phyloP scores from a whole-genome alignment of 2,797 vertebrate genomes.

The Propithecus deckenii region DNA sequence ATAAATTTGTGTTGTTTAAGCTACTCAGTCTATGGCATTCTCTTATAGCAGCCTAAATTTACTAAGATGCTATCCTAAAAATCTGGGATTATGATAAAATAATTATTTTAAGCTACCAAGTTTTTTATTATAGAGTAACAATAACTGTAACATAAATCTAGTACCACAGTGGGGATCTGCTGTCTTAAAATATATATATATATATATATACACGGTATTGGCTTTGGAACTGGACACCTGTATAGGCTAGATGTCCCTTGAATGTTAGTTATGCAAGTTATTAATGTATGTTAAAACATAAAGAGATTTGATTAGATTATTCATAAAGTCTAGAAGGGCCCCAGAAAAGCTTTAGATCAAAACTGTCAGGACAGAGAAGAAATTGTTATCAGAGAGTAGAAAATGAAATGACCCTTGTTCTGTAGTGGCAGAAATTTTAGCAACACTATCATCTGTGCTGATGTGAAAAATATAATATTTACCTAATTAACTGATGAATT shows the following conservation, averaged over 20 bases:
- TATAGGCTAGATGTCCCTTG: neutral
- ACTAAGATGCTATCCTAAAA: neutral
- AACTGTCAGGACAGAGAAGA: neutral
- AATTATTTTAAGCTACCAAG: neutral
- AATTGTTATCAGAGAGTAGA: neutral
- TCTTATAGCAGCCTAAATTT: neutral
- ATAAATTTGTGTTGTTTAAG: neutral
- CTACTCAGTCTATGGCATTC: neutral
- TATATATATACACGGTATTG: neutral
- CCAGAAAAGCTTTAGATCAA: constrained; percentile 11
- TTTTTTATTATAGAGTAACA: neutral
- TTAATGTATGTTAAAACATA: neutral
- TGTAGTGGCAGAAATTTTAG: neutral
- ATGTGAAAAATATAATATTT: constrained; percentile 42
- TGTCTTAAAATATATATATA: neutral
- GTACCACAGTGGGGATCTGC: neutral
- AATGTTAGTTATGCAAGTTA: neutral
- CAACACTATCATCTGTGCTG: neutral
- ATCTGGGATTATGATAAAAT: neutral
- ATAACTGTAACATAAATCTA: neutral
- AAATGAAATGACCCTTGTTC: neutral
- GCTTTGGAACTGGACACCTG: neutral
- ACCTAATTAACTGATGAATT: neutral
- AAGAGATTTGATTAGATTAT: neutral
- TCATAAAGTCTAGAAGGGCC: neutral